Conservation (phyloP, 2,113 vertebrate species). For the Pampusana beccarii region DNA sequence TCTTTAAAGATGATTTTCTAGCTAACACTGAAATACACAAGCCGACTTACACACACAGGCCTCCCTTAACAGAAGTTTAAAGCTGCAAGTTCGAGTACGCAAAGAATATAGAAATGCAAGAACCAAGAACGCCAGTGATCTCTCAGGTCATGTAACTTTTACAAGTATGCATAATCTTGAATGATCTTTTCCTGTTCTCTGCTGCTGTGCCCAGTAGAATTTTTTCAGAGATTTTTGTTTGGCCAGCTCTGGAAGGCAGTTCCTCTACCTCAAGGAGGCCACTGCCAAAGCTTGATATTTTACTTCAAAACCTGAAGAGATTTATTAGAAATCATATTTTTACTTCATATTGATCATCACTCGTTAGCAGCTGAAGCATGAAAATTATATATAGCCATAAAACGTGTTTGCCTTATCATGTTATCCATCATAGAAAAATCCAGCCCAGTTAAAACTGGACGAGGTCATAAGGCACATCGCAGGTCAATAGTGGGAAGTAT, state of each 20-base stretch:
- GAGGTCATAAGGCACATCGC: not conserved
- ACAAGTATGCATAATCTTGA: not conserved
- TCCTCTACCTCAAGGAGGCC: not conserved
- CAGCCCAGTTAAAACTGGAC: not conserved
- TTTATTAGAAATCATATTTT: not conserved
- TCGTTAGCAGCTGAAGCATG: not conserved
- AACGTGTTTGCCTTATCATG: not conserved
- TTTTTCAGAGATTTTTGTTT: not conserved
- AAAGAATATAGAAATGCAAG: not conserved
- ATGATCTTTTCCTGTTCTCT: not conserved
- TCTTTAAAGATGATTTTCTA: not conserved
- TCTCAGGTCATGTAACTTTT: not conserved
- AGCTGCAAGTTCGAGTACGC: not conserved
- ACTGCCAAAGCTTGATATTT: not conserved
- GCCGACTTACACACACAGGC: not conserved
- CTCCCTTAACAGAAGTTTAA: not conserved
- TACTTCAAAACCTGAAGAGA: not conserved
- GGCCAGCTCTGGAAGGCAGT: not conserved
- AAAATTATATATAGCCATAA: not conserved
- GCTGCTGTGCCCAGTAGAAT: not conserved
- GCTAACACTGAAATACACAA: not conserved
- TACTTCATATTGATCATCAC: not conserved
- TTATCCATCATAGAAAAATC: not conserved
- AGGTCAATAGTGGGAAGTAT: not conserved
- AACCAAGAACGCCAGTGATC: not conserved